Percentiles rank a stretch among this genome's conserved stretches.
phyloP scores from a whole-genome alignment of 1,140 invertebrate species.

The Vanessa tameamea region DNA sequence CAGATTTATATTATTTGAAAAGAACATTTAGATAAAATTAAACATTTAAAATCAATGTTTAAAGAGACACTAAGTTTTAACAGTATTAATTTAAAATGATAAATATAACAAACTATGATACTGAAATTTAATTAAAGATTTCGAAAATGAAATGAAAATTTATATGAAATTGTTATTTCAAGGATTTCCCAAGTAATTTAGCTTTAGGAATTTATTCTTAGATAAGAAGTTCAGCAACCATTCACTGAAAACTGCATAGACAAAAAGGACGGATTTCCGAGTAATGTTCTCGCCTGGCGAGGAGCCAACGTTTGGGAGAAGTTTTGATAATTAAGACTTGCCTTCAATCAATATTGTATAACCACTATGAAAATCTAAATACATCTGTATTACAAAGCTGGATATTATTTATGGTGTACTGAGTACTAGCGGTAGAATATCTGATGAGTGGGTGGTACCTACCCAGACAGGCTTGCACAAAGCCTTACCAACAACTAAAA shows the following conservation, averaged over 20 bases:
- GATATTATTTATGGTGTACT: too few relatives aligned
- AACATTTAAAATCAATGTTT: too few relatives aligned
- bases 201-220: slow-evolving; percentile 11
- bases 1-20: too few relatives aligned
- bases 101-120: neutral
- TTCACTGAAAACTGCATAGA: neutral
- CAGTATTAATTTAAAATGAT: neutral
- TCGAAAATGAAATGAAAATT: neutral
- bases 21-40: too few relatives aligned
- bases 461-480: too few relatives aligned
- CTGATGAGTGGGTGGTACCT: too few relatives aligned
- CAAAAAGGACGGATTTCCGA: slow-evolving; percentile 1
- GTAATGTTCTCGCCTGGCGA: neutral
- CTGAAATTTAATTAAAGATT: neutral
- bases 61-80: too few relatives aligned
- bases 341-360: neutral
- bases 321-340: neutral
- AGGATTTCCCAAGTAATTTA: slow-evolving; percentile 1
- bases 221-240: slow-evolving; percentile 7
- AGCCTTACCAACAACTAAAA: too few relatives aligned
- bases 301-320: neutral
- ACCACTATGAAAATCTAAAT: neutral
- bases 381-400: too few relatives aligned
- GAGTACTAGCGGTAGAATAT: too few relatives aligned
- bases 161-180: neutral